These are phyloP conservation scores for Macroglossus sobrinus DNA, from an alignment of 2,113 vertebrate genomes.

Conservation along the genomic window DNA sequence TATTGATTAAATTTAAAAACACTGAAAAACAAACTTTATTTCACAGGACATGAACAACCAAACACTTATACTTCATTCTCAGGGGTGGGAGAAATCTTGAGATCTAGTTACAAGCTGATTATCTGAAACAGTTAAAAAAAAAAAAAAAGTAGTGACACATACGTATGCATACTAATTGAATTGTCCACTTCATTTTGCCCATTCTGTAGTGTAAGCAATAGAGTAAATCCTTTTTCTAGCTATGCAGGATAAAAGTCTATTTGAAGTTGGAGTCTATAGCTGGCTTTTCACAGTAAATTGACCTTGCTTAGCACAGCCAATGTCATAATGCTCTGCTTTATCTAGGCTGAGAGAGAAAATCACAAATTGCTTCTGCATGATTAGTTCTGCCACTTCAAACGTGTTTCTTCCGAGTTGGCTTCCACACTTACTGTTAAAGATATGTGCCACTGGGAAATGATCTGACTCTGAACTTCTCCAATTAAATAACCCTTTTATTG, in stretches of 20 bases:
- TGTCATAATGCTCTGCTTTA: conserved; percentile 87
- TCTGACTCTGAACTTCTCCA: conserved; percentile 78
- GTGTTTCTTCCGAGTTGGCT: conserved; percentile 86
- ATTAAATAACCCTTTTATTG: conserved; percentile 83
- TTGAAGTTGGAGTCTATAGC: conserved; percentile 84
- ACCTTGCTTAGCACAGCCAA: conserved; percentile 83
- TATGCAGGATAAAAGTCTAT: conserved; percentile 82
- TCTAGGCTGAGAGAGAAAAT: conserved; percentile 84
- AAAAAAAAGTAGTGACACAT: conserved; percentile 40
- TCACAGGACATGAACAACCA: background rate
- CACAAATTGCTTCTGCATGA: conserved; percentile 89
- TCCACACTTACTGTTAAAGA: conserved; percentile 85
- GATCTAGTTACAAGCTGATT: conserved; percentile 64
- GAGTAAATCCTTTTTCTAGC: conserved; percentile 79
- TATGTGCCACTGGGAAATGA: conserved; percentile 84
- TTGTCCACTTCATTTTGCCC: conserved; percentile 74
- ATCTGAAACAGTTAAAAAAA: conserved; percentile 59
- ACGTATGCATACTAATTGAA: conserved; percentile 68
- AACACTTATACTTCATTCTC: conserved; percentile 22
- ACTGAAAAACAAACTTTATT: background rate
- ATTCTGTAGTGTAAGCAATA: conserved; percentile 68
- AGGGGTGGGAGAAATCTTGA: conserved; percentile 51
- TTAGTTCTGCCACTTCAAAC: conserved; percentile 90
- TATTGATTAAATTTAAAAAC: background rate
- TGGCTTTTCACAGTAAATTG: conserved; percentile 90